Evolutionary conservation across 1,140 invertebrate species (phyloP), one percentile per base, ranked within the genome.

Genomic region (Oppia nitens): DNA sequence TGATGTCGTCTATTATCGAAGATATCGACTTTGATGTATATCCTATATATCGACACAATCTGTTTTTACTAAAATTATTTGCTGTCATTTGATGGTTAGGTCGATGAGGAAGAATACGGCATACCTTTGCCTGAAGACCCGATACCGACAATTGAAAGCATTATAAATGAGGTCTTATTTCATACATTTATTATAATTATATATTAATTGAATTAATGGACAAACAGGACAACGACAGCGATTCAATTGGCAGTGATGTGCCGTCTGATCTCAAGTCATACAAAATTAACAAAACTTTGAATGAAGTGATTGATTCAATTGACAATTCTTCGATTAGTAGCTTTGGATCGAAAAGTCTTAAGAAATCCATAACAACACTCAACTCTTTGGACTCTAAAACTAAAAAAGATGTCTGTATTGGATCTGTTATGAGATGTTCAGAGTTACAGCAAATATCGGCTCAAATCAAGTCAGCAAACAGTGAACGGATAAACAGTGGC

Each of bases 401-500:
- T 6, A 40, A 17, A 9, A 40, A 17, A 40, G 32, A 9, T 6
- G 17, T 6, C 6, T 9, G 6, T 40, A 6, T 9, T 17, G 32
- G 32, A 6, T 40, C 32, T 6, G 32, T 40, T 40, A 9, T 40
- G 32, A 6, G 32, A 40, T 17, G 17, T 17, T 40, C 32, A 40
- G 17, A 85, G 50, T 72, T 92, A 14, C 84, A 87, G 73, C 84
- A 83, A 62, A 80, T 91, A 32, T 85, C 87, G n/a, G 76, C 84
- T 24, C 87, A 91, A 72, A 75, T 92, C n/a, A 72, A 77, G 20
- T 85, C 84, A 23, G 85, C 85, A 21, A 55, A 55, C 21, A 76
- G 79, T 57, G 88, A 94, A 64, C 78, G 85, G 63, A 84, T 92
- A 23, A 83, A 87, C 74, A 85, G 87, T 55, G 91, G 91, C 24